phyloP scores from a whole-genome alignment of 2,888 invertebrate species.

The Troides oblongomaculatus region DNA sequence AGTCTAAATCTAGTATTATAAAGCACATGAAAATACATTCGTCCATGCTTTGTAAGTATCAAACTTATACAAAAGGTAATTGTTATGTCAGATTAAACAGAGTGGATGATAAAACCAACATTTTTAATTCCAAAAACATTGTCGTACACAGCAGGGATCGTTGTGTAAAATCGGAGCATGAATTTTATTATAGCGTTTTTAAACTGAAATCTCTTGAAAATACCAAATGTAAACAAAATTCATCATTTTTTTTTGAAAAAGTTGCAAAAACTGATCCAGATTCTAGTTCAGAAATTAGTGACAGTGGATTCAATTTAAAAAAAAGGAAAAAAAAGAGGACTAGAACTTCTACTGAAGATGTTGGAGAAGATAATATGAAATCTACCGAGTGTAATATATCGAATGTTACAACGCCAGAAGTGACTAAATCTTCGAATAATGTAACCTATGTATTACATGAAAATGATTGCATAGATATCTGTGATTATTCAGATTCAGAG shows the following conservation, averaged over 20 bases:
- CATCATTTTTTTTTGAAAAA: not conserved
- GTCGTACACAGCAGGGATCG: constrained; percentile 49
- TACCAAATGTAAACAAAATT: not conserved
- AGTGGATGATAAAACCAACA: constrained; percentile 51
- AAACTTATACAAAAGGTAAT: constrained; percentile 41
- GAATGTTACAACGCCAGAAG: not conserved
- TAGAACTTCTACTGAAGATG: constrained; percentile 44
- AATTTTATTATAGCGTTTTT: constrained; percentile 49
- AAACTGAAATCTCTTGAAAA: constrained; percentile 29
- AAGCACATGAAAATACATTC: constrained; percentile 41
- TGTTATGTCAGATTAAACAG: constrained; percentile 52
- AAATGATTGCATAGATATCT: constrained; percentile 55
- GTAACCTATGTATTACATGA: constrained; percentile 27
- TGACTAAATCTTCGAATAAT: constrained; percentile 9
- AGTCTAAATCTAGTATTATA: constrained; percentile 33
- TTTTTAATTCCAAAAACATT: constrained; percentile 46
- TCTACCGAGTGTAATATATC: constrained; percentile 26
- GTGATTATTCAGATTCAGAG: constrained; percentile 55
- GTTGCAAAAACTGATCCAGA: not conserved
- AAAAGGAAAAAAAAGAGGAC: constrained; percentile 42
- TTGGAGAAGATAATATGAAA: constrained; percentile 34
- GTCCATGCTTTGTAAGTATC: constrained; percentile 39
- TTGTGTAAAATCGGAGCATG: constrained; percentile 45
- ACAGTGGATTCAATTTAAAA: constrained; percentile 37
- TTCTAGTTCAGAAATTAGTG: constrained; percentile 37